Evolutionary conservation across 2,888 invertebrate species (phyloP).

Genomic region (Kuschelorhynchus macadamiae): DNA sequence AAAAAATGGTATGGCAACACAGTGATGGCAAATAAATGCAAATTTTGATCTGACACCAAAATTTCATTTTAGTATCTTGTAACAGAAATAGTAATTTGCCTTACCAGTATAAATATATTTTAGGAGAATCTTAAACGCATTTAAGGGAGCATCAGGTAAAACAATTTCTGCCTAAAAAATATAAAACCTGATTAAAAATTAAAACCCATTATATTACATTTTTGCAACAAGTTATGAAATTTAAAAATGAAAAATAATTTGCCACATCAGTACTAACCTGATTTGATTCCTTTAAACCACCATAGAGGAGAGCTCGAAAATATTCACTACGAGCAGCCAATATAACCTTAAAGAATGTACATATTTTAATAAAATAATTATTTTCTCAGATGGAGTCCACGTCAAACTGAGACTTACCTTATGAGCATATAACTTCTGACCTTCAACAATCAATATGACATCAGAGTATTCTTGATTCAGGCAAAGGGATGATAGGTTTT

Average conservation of each 20-base stretch:
- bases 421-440: conserved; percentile 78
- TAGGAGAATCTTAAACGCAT: conserved; percentile 90
- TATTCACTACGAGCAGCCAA: conserved; percentile 96
- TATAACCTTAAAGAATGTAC: conserved; percentile 74
- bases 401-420: conserved; percentile 71
- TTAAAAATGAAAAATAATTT: too few species aligned
- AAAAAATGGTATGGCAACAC: too few species aligned
- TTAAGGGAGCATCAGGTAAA: conserved; percentile 85
- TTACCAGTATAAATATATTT: conserved; percentile 95
- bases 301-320: conserved; percentile 88
- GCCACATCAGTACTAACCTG: too few species aligned
- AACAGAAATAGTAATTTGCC: too few species aligned
- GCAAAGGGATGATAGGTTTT: conserved; percentile 88
- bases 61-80: too few species aligned
- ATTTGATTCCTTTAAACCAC: conserved; percentile 82
- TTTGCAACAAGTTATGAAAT: too few species aligned
- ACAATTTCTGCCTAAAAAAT: conserved; percentile 85
- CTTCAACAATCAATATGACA: conserved; percentile 89
- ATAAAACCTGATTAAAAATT: background rate
- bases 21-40: too few species aligned
- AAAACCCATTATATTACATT: too few species aligned
- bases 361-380: too few species aligned
- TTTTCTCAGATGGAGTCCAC: too few species aligned
- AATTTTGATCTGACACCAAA: too few species aligned
- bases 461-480: conserved; percentile 92